Conservation (phyloP, 2,888 invertebrate species). For the Lydus trimaculatus region DNA sequence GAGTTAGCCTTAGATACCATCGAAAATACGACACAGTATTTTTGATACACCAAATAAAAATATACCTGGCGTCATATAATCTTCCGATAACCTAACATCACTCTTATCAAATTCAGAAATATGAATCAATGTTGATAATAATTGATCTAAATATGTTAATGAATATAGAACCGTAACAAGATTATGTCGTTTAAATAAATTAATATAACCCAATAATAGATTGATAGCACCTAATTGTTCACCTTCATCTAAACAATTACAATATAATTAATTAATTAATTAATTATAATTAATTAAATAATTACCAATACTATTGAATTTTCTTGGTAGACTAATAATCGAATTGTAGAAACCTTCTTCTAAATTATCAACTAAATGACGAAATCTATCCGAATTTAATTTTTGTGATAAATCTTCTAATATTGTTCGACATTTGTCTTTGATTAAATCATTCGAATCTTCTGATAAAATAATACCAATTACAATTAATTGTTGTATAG, state of each 20-base stretch:
- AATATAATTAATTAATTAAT: conserved; percentile 15
- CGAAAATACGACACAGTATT: too few species aligned
- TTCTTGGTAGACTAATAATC: conserved; percentile 70
- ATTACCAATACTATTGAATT: conserved; percentile 69
- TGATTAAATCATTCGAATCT: conserved; percentile 68
- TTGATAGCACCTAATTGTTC: conserved; percentile 70
- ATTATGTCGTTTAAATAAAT: conserved; percentile 65
- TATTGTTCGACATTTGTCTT: conserved; percentile 55
- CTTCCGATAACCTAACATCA: conserved; percentile 64
- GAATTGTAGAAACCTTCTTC: conserved; percentile 69
- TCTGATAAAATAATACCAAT: conserved; percentile 72
- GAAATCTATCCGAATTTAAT: conserved; percentile 55
- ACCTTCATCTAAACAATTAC: conserved; percentile 63
- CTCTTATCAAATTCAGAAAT: conserved; percentile 64
- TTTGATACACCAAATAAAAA: too few species aligned
- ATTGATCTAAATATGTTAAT: conserved; percentile 63
- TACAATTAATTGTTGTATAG: conserved; percentile 70
- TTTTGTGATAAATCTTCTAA: conserved; percentile 59
- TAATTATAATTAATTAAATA: not conserved
- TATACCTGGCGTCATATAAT: conserved; percentile 50
- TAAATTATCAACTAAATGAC: conserved; percentile 63
- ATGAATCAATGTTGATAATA: conserved; percentile 66
- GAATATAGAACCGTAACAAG: conserved; percentile 67
- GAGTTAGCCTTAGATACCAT: too few species aligned
- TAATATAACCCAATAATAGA: conserved; percentile 72